Evolutionary conservation across 1,140 invertebrate genomes (phyloP).

Genomic region (Leptinotarsa lineolata): DNA sequence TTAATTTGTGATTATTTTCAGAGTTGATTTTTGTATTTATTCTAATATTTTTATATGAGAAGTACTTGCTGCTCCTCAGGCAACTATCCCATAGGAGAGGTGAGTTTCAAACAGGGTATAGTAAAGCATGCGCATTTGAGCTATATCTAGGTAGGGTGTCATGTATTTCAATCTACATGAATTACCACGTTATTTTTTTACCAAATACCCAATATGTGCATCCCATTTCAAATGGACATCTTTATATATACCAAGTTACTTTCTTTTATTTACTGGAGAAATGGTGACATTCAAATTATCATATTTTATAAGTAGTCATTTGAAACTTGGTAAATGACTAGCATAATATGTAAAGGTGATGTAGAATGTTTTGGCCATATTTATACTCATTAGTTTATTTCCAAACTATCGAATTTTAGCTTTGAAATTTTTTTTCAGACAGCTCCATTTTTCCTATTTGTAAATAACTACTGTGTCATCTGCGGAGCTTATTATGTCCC

Average conservation of each 20-base stretch:
- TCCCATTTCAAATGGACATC: not conserved
- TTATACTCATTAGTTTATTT: no score
- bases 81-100: no score
- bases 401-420: conserved; percentile 5
- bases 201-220: not conserved
- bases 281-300: conserved; percentile 9
- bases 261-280: not conserved
- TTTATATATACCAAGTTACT: conserved; percentile 9
- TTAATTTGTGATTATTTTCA: no score
- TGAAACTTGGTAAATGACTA: conserved; percentile 9
- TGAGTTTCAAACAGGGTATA: no score
- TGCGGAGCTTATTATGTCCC: no score
- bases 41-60: no score
- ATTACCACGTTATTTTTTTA: not conserved
- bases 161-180: conserved; percentile 7
- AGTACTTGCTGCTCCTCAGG: no score
- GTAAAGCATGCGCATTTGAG: no score
- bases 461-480: no score
- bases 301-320: conserved; percentile 6
- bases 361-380: conserved; percentile 12
- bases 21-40: no score
- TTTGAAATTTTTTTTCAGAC: conserved; percentile 5
- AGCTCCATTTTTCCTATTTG: conserved; percentile 4
- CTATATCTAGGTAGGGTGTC: no score
- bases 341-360: conserved; percentile 10